Evolutionary conservation across 2,113 vertebrate genomes (phyloP).

Genomic region (Scolopax mira): DNA sequence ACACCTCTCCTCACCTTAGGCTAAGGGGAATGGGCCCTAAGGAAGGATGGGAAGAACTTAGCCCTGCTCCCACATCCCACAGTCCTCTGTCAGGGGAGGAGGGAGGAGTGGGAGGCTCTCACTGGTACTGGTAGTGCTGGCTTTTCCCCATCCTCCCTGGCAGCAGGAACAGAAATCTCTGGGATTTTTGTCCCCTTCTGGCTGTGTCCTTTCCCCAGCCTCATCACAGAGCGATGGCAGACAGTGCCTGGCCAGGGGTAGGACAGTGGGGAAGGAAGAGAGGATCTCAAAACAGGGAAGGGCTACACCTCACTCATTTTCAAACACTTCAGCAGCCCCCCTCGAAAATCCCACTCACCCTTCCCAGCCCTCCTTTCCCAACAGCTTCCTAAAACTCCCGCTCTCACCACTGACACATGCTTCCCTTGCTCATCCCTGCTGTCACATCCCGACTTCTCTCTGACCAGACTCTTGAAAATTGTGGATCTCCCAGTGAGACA

Average conservation of each 20-base stretch:
- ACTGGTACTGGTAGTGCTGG: rapidly evolving
- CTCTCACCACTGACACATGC: rapidly evolving
- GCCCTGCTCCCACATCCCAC: background rate
- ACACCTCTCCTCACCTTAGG: background rate
- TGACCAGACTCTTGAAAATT: background rate
- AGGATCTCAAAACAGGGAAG: background rate
- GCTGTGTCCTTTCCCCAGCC: background rate
- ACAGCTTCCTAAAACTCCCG: background rate
- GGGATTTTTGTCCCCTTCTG: background rate
- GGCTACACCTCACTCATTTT: background rate
- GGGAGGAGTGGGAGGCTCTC: background rate
- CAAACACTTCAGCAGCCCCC: background rate
- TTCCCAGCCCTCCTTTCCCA: background rate
- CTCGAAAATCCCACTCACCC: background rate
- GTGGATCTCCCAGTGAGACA: background rate
- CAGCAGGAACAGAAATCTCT: background rate
- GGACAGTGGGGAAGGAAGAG: background rate
- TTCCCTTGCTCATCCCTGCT: background rate
- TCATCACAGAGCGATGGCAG: background rate
- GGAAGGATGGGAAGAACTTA: background rate
- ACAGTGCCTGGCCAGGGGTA: background rate
- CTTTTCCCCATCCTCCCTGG: background rate
- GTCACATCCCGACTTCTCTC: background rate
- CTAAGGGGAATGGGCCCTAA: background rate
- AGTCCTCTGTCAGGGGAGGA: background rate